These are phyloP conservation scores for Corapipo altera DNA, from an alignment of 2,113 vertebrate genomes.

Conservation along the genomic window DNA sequence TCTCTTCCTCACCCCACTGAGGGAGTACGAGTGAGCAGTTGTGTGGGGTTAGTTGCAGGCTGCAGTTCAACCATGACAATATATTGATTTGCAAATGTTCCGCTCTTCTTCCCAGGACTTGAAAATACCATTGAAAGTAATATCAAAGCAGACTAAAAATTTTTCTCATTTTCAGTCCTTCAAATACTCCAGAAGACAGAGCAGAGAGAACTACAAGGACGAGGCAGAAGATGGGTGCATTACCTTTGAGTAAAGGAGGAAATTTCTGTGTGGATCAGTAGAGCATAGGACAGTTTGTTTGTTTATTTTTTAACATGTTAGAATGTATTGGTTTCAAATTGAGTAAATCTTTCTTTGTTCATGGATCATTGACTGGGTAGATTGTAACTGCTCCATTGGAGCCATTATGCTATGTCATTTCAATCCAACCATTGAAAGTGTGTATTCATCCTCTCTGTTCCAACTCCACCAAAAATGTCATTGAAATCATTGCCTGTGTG, in stretches of 20 bases:
- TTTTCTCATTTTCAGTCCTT: background rate
- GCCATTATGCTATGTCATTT: slow-evolving; percentile 37
- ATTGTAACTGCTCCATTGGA: slow-evolving; percentile 34
- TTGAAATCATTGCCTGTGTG: background rate
- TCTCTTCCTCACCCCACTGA: background rate
- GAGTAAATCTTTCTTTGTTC: slow-evolving; percentile 49
- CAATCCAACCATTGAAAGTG: background rate
- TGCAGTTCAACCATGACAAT: background rate
- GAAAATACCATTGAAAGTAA: background rate
- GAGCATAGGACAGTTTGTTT: background rate
- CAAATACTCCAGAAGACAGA: background rate
- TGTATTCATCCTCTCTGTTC: background rate
- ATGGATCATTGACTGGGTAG: slow-evolving; percentile 53
- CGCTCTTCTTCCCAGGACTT: background rate
- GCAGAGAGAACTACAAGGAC: background rate
- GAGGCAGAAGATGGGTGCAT: background rate
- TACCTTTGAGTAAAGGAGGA: background rate
- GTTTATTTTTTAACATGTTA: slow-evolving; percentile 45
- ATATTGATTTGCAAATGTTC: background rate
- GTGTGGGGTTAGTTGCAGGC: background rate
- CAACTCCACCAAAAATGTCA: background rate
- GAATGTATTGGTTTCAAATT: slow-evolving; percentile 34
- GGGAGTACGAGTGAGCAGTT: background rate
- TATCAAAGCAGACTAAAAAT: background rate
- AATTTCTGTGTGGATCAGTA: background rate